These are phyloP conservation scores for Sesamia inferens DNA, from an alignment of 2,888 invertebrate genomes.

Conservation along the genomic window DNA sequence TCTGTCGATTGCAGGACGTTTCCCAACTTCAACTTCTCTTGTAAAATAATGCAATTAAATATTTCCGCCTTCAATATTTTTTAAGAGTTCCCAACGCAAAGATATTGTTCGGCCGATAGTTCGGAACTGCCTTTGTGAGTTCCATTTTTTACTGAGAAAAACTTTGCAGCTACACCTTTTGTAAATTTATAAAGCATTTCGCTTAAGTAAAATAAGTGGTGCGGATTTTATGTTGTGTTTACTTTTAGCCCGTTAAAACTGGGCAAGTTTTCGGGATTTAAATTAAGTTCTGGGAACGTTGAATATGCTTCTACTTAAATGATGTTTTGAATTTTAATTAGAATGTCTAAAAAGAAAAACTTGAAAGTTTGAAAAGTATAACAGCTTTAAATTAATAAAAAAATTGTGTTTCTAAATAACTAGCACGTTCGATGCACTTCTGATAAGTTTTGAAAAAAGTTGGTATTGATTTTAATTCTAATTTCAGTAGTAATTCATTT, in stretches of 20 bases:
- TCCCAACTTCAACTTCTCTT: conserved; percentile 60
- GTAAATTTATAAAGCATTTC: conserved; percentile 43
- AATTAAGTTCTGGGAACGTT: conserved; percentile 37
- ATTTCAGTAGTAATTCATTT: not conserved
- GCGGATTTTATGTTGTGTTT: conserved; percentile 39
- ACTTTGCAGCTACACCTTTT: conserved; percentile 36
- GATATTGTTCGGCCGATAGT: conserved; percentile 65
- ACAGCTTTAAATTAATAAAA: not conserved
- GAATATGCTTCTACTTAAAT: conserved; percentile 13
- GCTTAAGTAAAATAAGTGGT: conserved; percentile 37
- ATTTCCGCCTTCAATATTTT: conserved; percentile 78
- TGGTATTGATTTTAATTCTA: not conserved
- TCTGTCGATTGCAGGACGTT: conserved; percentile 43
- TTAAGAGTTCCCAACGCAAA: conserved; percentile 62
- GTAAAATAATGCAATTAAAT: conserved; percentile 83
- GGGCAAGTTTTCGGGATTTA: conserved; percentile 25
- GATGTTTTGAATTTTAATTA: conserved; percentile 34
- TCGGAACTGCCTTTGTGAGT: conserved; percentile 45
- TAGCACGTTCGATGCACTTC: not conserved
- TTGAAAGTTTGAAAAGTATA: not conserved
- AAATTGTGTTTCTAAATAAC: not conserved
- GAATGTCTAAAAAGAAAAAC: not conserved
- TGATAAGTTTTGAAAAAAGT: not conserved
- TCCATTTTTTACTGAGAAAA: conserved; percentile 26
- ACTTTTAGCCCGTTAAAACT: conserved; percentile 18